Conservation (phyloP, 92 coral and sea anemone genomes). For the Zoanthus sansibaricus region DNA sequence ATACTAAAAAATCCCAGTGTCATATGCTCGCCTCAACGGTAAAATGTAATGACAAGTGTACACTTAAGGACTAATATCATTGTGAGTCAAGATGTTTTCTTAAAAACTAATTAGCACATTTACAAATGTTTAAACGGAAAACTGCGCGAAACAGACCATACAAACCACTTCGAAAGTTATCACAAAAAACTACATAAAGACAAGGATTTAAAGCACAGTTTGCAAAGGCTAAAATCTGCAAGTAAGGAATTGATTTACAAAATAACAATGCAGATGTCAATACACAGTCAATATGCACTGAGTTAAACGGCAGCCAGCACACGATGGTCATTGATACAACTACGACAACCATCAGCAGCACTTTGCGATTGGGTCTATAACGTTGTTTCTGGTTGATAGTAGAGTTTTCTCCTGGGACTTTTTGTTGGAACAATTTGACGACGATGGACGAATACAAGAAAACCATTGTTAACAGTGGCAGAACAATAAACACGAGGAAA, state of each 20-base stretch:
- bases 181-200: not conserved
- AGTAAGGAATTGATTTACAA: not conserved
- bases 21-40: too few relatives aligned
- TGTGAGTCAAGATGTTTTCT: not conserved
- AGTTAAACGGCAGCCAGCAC: not conserved
- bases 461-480: not conserved
- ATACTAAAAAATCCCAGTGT: too few relatives aligned
- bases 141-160: not conserved
- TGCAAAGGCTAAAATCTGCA: not conserved
- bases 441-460: not conserved
- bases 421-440: not conserved
- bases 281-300: not conserved
- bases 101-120: not conserved
- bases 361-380: not conserved
- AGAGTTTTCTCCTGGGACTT: not conserved
- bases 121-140: not conserved
- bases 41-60: too few relatives aligned
- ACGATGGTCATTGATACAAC: not conserved
- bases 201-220: not conserved
- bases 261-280: not conserved
- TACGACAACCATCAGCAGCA: not conserved
- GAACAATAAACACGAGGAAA: conserved; percentile 39
- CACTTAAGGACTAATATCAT: not conserved
- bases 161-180: not conserved
- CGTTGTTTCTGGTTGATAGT: not conserved